Evolutionary conservation across 2,888 invertebrate genomes (phyloP).

Genomic region (Branchellion lobata): DNA sequence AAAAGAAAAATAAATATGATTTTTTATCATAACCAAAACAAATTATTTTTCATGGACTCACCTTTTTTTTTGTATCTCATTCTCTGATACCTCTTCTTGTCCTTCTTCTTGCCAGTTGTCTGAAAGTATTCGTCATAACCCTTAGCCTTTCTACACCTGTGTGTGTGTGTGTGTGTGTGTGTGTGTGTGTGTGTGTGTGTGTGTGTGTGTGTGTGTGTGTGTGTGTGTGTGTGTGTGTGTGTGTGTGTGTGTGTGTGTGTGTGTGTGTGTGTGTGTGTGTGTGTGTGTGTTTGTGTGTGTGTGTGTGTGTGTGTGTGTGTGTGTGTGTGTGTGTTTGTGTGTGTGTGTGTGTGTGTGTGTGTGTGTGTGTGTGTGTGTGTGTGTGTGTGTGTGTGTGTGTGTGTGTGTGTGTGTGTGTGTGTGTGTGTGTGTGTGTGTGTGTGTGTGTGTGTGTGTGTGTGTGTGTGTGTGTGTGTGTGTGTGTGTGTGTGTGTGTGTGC

Average conservation of each 20-base stretch:
- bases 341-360: constrained; percentile 24
- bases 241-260: constrained; percentile 23
- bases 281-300: constrained; percentile 1
- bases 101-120: neutral
- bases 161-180: constrained; percentile 23
- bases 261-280: constrained; percentile 19
- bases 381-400: neutral
- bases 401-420: constrained; percentile 21
- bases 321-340: constrained; percentile 15
- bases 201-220: constrained; percentile 23
- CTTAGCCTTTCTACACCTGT: neutral
- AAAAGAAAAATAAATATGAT: too few relatives aligned
- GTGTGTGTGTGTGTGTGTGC: constrained; percentile 26
- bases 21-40: too few relatives aligned
- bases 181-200: constrained; percentile 23
- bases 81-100: neutral
- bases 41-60: too few relatives aligned
- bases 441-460: constrained; percentile 12
- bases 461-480: constrained; percentile 33
- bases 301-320: constrained; percentile 10
- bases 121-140: neutral
- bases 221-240: constrained; percentile 20
- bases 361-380: neutral
- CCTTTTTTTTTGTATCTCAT: neutral
- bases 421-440: constrained; percentile 17